Evolutionary conservation across 2,888 invertebrate species (phyloP), one percentile per base, ranked within the genome.

Genomic region (Epinotia bilunana): DNA sequence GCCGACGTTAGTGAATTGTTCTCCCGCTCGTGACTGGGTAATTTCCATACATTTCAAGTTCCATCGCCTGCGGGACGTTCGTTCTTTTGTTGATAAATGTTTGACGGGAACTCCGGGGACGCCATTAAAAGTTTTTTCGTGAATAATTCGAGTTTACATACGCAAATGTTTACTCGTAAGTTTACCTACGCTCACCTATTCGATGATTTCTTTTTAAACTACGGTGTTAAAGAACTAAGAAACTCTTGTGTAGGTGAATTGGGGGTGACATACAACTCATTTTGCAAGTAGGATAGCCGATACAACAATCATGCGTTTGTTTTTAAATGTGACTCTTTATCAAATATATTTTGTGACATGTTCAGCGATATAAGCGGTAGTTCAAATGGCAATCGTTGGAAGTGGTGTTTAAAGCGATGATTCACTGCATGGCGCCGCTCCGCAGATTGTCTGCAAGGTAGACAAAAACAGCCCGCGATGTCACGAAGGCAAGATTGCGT

Each of bases 51-150:
- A 94, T 94, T 93, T 93, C 91, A 93, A 93, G 93, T 93, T 94
- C 92, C 90, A 92, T 93, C 93, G 93, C 93, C 94, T 93, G 92
- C 92, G 94, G 93, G 93, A 93, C 92, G 93, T 93, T 93, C 93
- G 91, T 93, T 94, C 93, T 93, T 93, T 93, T 94, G 93, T 94
- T 94, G 94, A 94, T 93, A 94, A 93, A 93, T 93, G 93, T 93
- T 94, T 94, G 93, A 93, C 94, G 93, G 92, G 89, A 93, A 92
- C 94, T 93, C 92, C 90, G 89, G 93, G 92, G 94, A 94, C 93
- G 93, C 94, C 94, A 94, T 94, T 94, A 94, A 93, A 93, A 94
- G 93, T 94, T 94, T 93, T 93, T 94, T 93, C 93, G 93, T 92
- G 93, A 93, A 92, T 93, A 92, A 93, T 93, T 93, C 89, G 91